Base-by-base conservation (phyloP, 2,113 vertebrate species). In the Machaerirhynchus nigripectus region DNA sequence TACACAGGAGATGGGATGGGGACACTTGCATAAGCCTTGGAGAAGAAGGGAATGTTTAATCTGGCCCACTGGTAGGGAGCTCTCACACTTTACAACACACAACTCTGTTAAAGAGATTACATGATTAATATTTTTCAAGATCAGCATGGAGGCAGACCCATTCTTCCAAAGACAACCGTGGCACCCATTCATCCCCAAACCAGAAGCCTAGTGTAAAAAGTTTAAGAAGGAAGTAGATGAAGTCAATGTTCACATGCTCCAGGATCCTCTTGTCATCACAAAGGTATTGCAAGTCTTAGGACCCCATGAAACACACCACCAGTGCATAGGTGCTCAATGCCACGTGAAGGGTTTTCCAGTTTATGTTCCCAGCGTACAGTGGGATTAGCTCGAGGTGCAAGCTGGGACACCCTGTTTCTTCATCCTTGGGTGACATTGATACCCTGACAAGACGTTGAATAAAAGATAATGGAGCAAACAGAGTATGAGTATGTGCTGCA, bases 341-440 rank as follows among this genome's bases (percentile, higher is more conserved):
- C 28, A 33, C 15, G 12, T 26, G 63, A 40, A 63, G 22, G 26
- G 56, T 57, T 77, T 89, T 63, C 7, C 42, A 52, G n/a, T 37
- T 82, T 56, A 30, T 44, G 6, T 26, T 24, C 11, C 19, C 35
- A 35, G 37, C 0, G 0, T 50, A 16, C 8, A 55, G 14, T 2
- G 31, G 15, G 15, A 61, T 56, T 61, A 81, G 30, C 31, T 44
- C 26, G 26, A 26, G 13, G 14, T 52, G 12, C 4, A 21, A 61
- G 5, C 2, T 68, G 33, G 47, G 19, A 7, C 37, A 52, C 6
- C 8, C 2, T 4, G 20, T 76, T 46, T 35, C 35, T 50, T 60
- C 57, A 60, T 28, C 57, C 18, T 46, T 3, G 3, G 40, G 13
- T 11, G 33, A 26, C 23, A 27, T 44, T 42, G 17, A 28, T 19